Evolutionary conservation across 2,888 invertebrate species (phyloP), one percentile per base, ranked within the genome.

Genomic region (Chloromyia formosa): DNA sequence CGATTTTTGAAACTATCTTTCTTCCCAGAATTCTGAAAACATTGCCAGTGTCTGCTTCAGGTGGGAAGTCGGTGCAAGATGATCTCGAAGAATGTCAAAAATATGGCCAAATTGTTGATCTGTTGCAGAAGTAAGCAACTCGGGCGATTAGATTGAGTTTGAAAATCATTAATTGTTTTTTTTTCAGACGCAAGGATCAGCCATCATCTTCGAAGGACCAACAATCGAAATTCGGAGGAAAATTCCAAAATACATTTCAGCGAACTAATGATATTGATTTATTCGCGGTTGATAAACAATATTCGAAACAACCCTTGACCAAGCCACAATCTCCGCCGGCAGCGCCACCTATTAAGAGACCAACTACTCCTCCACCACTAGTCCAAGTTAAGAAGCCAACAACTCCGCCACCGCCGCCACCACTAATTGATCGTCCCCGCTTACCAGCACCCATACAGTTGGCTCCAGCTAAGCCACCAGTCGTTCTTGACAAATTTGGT

Each of bases 401-500:
- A n/a, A 62, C 75, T 16, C 64, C 78, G 23, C 53, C 76, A 18
- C 53, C 74, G 16, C 64, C 78, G 62, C 78, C 78, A 22, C 73
- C 78, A 2, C 77, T 78, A 20, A 76, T 78, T 35, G 78, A 77
- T 22, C 75, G 73, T 23, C 69, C 77, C 49, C 74, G 77, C 40
- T 71, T 78, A 40, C 71, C 85, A 82, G 88, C 89, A 82, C 80
- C 89, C 16, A 72, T 73, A 1, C 66, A 75, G 40, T 72, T 77
- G 60, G 74, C 77, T 14, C 78, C 83, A 76, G 82, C 83, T 18
- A 82, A 83, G 49, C 79, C 79, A 81, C 82, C 90, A 83, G 89
- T 91, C 74, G 91, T 92, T 18, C 84, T 92, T 78, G 92, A 92
- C 83, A 92, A 92, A 84, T 92, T 92, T 81, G 92, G 92, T 0